phyloP scores from a whole-genome alignment of 2,888 invertebrate genomes.

The Amiota communis region DNA sequence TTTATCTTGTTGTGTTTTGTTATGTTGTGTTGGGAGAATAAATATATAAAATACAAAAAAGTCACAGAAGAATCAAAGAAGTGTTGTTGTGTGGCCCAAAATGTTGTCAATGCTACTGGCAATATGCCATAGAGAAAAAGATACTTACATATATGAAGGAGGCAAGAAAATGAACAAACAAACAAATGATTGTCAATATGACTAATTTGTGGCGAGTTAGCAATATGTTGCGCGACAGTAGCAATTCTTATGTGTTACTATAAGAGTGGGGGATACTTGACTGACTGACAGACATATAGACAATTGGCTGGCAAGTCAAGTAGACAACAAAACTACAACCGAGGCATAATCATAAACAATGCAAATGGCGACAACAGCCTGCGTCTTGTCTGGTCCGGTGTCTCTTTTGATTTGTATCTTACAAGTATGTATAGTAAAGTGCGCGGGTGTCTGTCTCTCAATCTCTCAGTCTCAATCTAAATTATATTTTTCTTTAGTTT shows the following conservation, averaged over 20 bases:
- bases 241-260: neutral
- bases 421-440: too few species aligned
- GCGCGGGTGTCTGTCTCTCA: too few species aligned
- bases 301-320: too few species aligned
- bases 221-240: neutral
- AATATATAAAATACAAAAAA: neutral
- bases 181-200: slow-evolving; percentile 45
- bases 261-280: too few species aligned
- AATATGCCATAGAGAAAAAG: neutral
- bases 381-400: too few species aligned
- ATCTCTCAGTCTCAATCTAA: too few species aligned
- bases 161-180: slow-evolving; percentile 44
- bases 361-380: neutral
- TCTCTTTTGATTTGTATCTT: too few species aligned
- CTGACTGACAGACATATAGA: too few species aligned
- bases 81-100: slow-evolving; percentile 4
- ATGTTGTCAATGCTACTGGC: neutral
- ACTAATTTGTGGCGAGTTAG: slow-evolving; percentile 53
- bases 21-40: neutral
- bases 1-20: neutral
- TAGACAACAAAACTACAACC: slow-evolving; percentile 40
- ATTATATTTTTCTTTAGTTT: too few species aligned
- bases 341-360: slow-evolving; percentile 45
- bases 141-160: slow-evolving; percentile 13
- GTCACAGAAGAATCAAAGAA: neutral